Percentiles rank a stretch among this genome's conserved stretches.
These are phyloP conservation scores for Chouioia cunea DNA, from an alignment of 2,888 invertebrate species.

Conservation along the genomic window DNA sequence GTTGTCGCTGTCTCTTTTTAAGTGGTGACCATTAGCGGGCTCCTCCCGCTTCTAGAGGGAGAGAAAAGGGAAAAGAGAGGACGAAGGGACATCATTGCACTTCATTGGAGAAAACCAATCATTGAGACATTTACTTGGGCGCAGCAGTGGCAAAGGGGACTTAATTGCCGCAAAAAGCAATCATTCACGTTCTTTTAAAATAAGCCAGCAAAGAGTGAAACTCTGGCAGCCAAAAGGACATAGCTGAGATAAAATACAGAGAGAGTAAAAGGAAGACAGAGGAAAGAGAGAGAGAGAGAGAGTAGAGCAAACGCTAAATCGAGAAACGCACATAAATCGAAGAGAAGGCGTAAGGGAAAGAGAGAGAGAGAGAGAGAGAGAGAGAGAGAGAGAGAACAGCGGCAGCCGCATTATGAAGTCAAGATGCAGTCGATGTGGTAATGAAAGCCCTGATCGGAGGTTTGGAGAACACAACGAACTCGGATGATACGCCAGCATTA, in stretches of 20 bases:
- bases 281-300: constrained; percentile 40
- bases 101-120: constrained; percentile 47
- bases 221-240: constrained; percentile 34
- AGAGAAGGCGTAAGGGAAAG: too few species aligned
- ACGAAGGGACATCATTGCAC: constrained; percentile 43
- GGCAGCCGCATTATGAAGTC: constrained; percentile 44
- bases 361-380: constrained; percentile 21
- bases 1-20: constrained; percentile 31
- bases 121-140: constrained; percentile 44
- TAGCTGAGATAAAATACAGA: constrained; percentile 23
- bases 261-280: constrained; percentile 19
- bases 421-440: constrained; percentile 46
- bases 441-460: constrained; percentile 43
- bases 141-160: constrained; percentile 42
- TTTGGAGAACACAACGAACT: constrained; percentile 33
- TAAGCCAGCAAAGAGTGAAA: constrained; percentile 36
- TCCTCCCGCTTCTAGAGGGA: background rate
- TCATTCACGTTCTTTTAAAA: constrained; percentile 46
- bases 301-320: constrained; percentile 38
- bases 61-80: constrained; percentile 1
- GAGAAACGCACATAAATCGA: constrained; percentile 45
- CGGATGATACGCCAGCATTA: constrained; percentile 32
- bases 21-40: constrained; percentile 37
- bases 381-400: constrained; percentile 20
- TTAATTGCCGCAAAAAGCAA: constrained; percentile 49